phyloP scores from a whole-genome alignment of 2,113 vertebrate genomes.

The Egretta garzetta region DNA sequence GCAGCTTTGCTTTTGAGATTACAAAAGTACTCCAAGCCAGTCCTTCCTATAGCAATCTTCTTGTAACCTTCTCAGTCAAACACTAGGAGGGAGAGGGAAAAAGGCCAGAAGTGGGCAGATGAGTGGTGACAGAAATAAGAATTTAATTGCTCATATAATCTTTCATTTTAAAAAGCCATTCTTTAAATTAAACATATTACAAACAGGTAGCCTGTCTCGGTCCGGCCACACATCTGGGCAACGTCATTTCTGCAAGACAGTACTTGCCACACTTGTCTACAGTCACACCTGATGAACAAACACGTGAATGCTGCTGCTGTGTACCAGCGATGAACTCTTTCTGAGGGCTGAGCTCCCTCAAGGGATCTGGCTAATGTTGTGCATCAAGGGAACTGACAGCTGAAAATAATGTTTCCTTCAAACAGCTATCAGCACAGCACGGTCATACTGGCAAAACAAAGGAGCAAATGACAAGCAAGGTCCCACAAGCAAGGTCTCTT shows the following conservation, averaged over 20 bases:
- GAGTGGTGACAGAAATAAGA: neutral
- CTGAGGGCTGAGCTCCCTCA: neutral
- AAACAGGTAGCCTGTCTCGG: neutral
- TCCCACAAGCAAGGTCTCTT: neutral
- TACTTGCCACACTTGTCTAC: neutral
- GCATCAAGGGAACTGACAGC: neutral
- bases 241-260: neutral
- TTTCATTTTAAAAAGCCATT: neutral
- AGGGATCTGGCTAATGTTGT: neutral
- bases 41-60: neutral
- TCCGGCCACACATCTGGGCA: neutral
- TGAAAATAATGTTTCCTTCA: neutral
- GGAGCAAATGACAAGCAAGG: neutral
- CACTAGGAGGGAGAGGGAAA: neutral
- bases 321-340: neutral
- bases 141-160: neutral
- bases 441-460: neutral
- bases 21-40: neutral
- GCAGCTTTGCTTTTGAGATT: neutral
- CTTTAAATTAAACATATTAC: neutral
- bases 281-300: neutral
- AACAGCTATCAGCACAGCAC: neutral
- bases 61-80: neutral
- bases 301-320: neutral
- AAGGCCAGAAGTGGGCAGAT: neutral